These are phyloP conservation scores for Cinclus mexicanus DNA, from an alignment of 2,113 vertebrate species.

Conservation along the genomic window DNA sequence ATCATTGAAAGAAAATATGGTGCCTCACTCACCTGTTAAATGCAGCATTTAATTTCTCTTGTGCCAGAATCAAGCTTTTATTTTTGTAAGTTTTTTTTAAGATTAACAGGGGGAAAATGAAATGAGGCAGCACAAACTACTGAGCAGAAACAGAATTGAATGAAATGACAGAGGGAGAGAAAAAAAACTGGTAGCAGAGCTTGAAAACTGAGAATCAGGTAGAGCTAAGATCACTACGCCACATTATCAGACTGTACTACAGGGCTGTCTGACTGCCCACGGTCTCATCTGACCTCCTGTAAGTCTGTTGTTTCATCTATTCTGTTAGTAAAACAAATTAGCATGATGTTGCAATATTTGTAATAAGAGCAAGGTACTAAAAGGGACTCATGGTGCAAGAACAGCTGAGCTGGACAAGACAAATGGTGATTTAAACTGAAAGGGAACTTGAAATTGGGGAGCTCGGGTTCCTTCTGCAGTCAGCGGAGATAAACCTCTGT, in stretches of 20 bases:
- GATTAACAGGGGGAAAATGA: slow-evolving; percentile 70
- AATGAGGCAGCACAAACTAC: slow-evolving; percentile 60
- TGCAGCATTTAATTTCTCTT: not conserved
- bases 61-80: slow-evolving; percentile 63
- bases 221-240: not conserved
- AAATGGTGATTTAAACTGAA: not conserved
- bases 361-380: not conserved
- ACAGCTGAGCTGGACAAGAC: not conserved
- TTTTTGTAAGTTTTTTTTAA: slow-evolving; percentile 74
- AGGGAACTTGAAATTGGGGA: not conserved
- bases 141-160: slow-evolving; percentile 65
- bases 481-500: not conserved
- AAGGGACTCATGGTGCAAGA: not conserved
- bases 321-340: not conserved
- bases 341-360: not conserved
- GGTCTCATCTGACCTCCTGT: not conserved
- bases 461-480: not conserved
- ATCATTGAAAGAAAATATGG: not conserved
- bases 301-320: not conserved
- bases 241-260: not conserved
- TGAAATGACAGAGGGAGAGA: slow-evolving; percentile 56
- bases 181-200: slow-evolving; percentile 61
- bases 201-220: slow-evolving; percentile 60
- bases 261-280: not conserved
- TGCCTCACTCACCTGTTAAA: not conserved